These are phyloP conservation scores for Cettia cetti DNA, from an alignment of 2,113 vertebrate genomes.

Conservation along the genomic window DNA sequence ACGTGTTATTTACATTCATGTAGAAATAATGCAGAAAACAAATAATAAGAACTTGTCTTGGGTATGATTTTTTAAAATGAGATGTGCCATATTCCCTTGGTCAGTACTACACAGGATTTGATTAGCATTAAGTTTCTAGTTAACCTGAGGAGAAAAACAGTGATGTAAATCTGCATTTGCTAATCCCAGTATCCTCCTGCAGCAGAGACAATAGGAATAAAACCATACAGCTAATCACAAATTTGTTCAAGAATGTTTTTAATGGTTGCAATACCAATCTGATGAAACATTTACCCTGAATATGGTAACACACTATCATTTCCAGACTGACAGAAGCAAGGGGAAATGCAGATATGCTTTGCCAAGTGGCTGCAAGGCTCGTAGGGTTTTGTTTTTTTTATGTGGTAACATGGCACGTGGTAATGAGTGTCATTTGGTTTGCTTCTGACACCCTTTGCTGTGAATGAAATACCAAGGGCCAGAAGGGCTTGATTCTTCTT, in stretches of 20 bases:
- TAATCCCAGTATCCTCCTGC: not conserved
- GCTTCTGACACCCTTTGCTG: not conserved
- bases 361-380: not conserved
- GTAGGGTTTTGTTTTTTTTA: not conserved
- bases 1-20: not conserved
- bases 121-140: not conserved
- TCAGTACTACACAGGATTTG: not conserved
- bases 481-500: not conserved
- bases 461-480: not conserved
- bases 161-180: not conserved
- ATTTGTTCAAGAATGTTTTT: conserved; percentile 3
- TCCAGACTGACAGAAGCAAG: not conserved
- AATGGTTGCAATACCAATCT: not conserved
- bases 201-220: not conserved
- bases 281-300: not conserved
- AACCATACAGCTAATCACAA: not conserved
- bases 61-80: not conserved
- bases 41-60: not conserved
- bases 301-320: not conserved
- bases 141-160: not conserved
- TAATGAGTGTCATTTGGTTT: not conserved
- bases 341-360: not conserved
- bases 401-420: not conserved
- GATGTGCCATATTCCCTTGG: not conserved
- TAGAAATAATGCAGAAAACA: not conserved